Evolutionary conservation across 2,888 invertebrate species (phyloP).

Genomic region (Hirtodrosophila trivittata): DNA sequence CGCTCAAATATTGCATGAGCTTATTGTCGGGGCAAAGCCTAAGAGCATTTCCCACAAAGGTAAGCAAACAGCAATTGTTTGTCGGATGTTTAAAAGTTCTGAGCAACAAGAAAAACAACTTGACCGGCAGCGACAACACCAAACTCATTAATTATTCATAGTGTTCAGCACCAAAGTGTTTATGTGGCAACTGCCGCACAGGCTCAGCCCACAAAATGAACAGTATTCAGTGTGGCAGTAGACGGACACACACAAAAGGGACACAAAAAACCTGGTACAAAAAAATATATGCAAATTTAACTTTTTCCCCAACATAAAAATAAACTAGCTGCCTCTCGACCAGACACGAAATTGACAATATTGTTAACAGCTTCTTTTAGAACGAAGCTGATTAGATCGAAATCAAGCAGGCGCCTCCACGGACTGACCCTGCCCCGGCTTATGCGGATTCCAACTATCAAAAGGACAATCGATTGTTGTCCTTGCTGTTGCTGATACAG

Average conservation of each 20-base stretch:
- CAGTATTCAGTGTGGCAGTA: slow-evolving; percentile 36
- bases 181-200: slow-evolving; percentile 57
- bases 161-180: slow-evolving; percentile 73
- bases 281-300: slow-evolving; percentile 66
- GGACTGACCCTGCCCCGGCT: background rate
- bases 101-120: slow-evolving; percentile 22
- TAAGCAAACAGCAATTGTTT: slow-evolving; percentile 29
- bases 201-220: slow-evolving; percentile 63
- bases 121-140: slow-evolving; percentile 42
- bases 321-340: slow-evolving; percentile 50
- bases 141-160: slow-evolving; percentile 74
- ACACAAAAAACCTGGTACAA: slow-evolving; percentile 48
- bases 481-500: slow-evolving; percentile 22
- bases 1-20: slow-evolving; percentile 52
- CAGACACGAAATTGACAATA: slow-evolving; percentile 67
- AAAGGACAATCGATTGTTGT: slow-evolving; percentile 29
- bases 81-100: slow-evolving; percentile 41
- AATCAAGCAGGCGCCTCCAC: slow-evolving; percentile 24
- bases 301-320: slow-evolving; percentile 66
- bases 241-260: slow-evolving; percentile 39
- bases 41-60: slow-evolving; percentile 40
- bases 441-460: slow-evolving; percentile 3
- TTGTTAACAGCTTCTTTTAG: slow-evolving; percentile 72
- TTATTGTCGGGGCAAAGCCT: slow-evolving; percentile 26
- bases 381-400: slow-evolving; percentile 70